Evolutionary conservation across 2,888 invertebrate species (phyloP).

Genomic region (Gastrophysa polygoni): DNA sequence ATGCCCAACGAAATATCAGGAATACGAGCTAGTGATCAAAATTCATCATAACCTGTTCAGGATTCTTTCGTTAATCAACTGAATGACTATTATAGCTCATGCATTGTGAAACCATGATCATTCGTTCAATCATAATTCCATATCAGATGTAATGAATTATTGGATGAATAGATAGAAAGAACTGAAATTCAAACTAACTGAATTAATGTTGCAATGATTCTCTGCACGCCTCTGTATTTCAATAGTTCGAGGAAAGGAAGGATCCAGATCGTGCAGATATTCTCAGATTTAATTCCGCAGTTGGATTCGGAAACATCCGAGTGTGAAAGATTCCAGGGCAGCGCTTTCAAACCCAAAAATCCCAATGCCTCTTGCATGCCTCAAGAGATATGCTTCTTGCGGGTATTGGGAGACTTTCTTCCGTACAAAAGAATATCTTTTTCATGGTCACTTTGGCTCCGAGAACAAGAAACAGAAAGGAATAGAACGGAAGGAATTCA

Average conservation of each 20-base stretch:
- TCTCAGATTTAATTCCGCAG: constrained; percentile 22
- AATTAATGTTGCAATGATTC: too few relatives aligned
- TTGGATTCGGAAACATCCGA: constrained; percentile 19
- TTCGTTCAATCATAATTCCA: too few relatives aligned
- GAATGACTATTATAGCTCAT: too few relatives aligned
- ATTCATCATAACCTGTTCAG: too few relatives aligned
- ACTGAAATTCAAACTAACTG: too few relatives aligned
- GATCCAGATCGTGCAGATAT: constrained; percentile 13
- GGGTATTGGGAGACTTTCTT: neutral
- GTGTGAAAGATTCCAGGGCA: constrained; percentile 20
- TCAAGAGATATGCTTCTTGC: constrained; percentile 11
- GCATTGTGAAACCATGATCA: too few relatives aligned
- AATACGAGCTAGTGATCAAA: too few relatives aligned
- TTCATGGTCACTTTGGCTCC: constrained; percentile 22
- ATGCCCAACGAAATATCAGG: too few relatives aligned
- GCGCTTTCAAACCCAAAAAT: neutral
- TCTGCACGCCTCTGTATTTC: neutral
- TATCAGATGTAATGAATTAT: too few relatives aligned
- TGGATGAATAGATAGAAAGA: too few relatives aligned
- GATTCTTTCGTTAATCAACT: too few relatives aligned
- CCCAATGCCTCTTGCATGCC: neutral
- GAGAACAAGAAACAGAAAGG: neutral
- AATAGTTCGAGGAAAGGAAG: neutral
- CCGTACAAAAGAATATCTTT: constrained; percentile 10
- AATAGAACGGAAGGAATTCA: neutral